Base-by-base conservation (phyloP, 2,888 invertebrate species). In the Bembecia ichneumoniformis region DNA sequence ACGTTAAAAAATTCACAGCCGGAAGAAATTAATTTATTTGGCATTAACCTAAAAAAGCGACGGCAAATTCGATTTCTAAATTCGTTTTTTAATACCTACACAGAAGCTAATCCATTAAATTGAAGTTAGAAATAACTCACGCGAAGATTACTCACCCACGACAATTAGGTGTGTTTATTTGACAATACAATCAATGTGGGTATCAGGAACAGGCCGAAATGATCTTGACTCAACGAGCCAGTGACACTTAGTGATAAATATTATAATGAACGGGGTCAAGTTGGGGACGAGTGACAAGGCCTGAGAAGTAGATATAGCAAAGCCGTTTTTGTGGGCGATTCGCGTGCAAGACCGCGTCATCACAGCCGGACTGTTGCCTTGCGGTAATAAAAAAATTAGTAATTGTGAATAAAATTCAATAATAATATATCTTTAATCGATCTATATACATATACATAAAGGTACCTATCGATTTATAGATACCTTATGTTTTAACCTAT, bases 151-250 rank as follows among this genome's bases (percentile, higher is more conserved):
- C 53, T 64, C 58, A 58, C 57, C 55, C 53, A 53, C 51, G 49
- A 56, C 47, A 55, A 57, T 60, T 60, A 52, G 56, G 51, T 53
- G 49, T 57, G 57, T 61, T 59, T 55, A 56, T 55, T 58, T 55
- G 59, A 72, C 71, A 74, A 71, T 71, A 59, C 63, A 73, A 78
- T 77, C 77, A 64, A 76, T 69, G 66, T 74, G 63, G 72, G 74
- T 68, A 77, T 76, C 75, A 74, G 64, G 74, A 65, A 63, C 73
- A 54, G 58, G 59, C 55, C 58, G 51, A 52, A 57, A 47, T 47
- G 51, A 43, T 46, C 17, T 34, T 36, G n/a, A 47, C 28, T 43
- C 14, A 36, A 47, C 35, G 5, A 43, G 35, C 47, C 47, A 47
- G 34, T 48, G 44, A 17, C 17, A 44, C 46, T 14, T 53, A 56